A percentile compares a stretch with the other conserved stretches of the same genome.
Evolutionary conservation across 2,797 vertebrate genomes (phyloP).

Genomic region (Eospalax fontanierii): DNA sequence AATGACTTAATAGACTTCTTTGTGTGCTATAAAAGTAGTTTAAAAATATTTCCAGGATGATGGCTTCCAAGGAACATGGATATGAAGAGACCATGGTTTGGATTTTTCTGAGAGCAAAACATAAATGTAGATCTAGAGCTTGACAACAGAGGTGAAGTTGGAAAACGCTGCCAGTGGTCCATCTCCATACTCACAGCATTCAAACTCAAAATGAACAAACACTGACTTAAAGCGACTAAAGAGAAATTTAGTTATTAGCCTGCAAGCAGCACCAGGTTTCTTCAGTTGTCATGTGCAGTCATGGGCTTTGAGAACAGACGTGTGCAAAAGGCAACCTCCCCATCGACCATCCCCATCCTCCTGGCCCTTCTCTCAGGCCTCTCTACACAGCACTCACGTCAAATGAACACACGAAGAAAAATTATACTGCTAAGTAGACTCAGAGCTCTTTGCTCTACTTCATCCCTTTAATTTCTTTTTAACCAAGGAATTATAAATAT

Average conservation of each 20-base stretch:
- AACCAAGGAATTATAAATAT: conserved; percentile 30
- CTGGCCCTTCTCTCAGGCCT: background rate
- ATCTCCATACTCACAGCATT: background rate
- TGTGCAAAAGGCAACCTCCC: background rate
- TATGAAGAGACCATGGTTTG: background rate
- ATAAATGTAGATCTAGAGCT: background rate
- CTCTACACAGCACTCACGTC: background rate
- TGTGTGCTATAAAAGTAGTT: background rate
- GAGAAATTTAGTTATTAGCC: background rate
- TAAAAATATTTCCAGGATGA: background rate
- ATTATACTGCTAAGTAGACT: background rate
- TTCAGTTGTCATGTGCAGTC: background rate
- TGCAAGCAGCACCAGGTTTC: background rate
- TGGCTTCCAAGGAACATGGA: background rate
- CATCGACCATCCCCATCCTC: background rate
- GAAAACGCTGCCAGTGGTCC: background rate
- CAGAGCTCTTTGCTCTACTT: background rate
- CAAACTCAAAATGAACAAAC: conserved; percentile 13
- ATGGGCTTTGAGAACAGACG: background rate
- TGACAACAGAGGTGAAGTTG: background rate
- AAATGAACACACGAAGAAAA: background rate
- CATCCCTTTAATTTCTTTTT: background rate
- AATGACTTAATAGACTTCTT: background rate
- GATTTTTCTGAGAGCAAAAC: background rate
- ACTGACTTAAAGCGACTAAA: background rate